Base-by-base conservation (phyloP, 2,797 vertebrate species). In the Gadopsis marmoratus region DNA sequence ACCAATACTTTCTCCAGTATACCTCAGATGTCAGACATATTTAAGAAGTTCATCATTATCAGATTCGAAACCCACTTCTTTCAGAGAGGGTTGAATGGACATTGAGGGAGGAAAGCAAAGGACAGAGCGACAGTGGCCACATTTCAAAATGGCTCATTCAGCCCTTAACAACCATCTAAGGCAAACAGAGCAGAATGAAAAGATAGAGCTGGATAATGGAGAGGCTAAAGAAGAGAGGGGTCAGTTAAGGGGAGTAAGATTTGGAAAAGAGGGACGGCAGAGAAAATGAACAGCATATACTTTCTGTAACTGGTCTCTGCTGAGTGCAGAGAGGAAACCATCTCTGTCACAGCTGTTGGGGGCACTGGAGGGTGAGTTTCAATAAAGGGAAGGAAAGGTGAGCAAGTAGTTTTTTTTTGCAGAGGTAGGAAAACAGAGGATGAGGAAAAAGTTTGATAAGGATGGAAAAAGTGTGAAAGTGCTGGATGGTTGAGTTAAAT, bases 101-200 rank as follows among this genome's bases (percentile, higher is more conserved):
- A 64, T 58, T 9, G 29, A 73, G 11, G n/a, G 21, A 67, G 61
- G 9, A 59, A 39, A 74, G 10, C 48, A 64, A 78, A 76, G 26
- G 70, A 76, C 12, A 16, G 35, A 51, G 39, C 68, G 53, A 72
- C 4, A 54, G 33, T 35, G 48, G 33, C 50, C 61, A 75, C 26
- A 66, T 69, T 71, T 71, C 23, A 60, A 69, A 82, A 71, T 37
- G 67, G 37, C 41, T 72, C 64, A 66, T 78, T 82, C 70, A 59
- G 75, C 58, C 43, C 54, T 19, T 4, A 43, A 66, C 55, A 19
- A 21, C 39, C 79, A 73, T n/a, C 73, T 53, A 70, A 82, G 26
- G 71, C 75, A 79, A 87, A 76, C 54, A 72, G 71, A 89, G 76
- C 78, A 83, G 85, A 84, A 80, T 82, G 68, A 82, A 78, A 77